A percentile compares a stretch with the other conserved stretches of the same genome.
Conservation (phyloP, 2,797 vertebrate species). For the Eurystomus glaucurus region DNA sequence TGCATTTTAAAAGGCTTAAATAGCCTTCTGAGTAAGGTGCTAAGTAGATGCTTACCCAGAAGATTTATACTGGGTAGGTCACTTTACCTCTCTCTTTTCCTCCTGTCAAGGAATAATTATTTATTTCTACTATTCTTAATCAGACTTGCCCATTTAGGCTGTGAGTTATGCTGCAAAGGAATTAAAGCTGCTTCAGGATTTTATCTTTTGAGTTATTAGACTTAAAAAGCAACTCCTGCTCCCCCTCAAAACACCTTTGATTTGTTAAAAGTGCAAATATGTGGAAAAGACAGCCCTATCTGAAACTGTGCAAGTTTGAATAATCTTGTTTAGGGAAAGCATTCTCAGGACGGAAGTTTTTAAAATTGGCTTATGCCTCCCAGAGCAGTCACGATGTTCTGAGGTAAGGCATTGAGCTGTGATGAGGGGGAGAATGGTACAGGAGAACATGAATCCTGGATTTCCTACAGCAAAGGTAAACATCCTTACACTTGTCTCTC, state of each 20-base stretch:
- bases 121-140: background rate
- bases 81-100: background rate
- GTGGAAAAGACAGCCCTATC: background rate
- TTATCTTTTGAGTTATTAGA: background rate
- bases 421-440: background rate
- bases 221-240: background rate
- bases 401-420: background rate
- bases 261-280: background rate
- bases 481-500: background rate
- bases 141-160: background rate
- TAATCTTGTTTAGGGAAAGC: background rate
- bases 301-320: background rate
- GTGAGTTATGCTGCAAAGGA: background rate
- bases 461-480: background rate
- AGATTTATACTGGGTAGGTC: background rate
- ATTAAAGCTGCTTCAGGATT: background rate
- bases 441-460: background rate
- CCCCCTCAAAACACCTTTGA: background rate
- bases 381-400: background rate
- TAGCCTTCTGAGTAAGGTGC: background rate
- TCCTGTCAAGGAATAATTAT: background rate
- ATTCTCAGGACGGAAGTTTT: background rate
- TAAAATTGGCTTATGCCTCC: background rate
- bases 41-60: background rate
- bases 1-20: slow-evolving; percentile 31